Percentiles rank a stretch among this genome's conserved stretches.
Evolutionary conservation across 2,888 invertebrate genomes (phyloP).

Genomic region (Volucella inflata): DNA sequence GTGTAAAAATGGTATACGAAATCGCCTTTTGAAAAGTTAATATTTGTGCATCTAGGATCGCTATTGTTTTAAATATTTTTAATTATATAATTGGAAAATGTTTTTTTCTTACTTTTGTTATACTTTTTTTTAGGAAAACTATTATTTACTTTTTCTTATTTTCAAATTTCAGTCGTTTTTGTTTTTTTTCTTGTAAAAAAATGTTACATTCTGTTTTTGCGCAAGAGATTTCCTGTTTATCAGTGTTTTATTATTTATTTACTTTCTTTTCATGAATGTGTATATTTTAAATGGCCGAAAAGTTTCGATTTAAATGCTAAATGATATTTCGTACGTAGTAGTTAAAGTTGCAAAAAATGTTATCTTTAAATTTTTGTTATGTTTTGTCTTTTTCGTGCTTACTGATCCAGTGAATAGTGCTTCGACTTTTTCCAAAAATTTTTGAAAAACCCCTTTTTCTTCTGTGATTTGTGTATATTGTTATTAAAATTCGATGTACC

Average conservation of each 20-base stretch:
- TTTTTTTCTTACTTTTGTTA: not conserved
- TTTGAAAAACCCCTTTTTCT: slow-evolving; percentile 95
- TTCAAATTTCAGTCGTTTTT: slow-evolving; percentile 72
- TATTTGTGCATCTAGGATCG: slow-evolving; percentile 74
- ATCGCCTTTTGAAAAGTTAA: slow-evolving; percentile 59
- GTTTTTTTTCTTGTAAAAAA: slow-evolving; percentile 67
- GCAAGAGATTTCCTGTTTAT: slow-evolving; percentile 43
- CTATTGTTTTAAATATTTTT: slow-evolving; percentile 65
- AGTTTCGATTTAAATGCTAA: slow-evolving; percentile 62
- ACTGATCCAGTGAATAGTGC: slow-evolving; percentile 94
- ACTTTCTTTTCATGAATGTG: slow-evolving; percentile 26
- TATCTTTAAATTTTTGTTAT: slow-evolving; percentile 18
- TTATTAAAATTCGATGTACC: slow-evolving; percentile 79
- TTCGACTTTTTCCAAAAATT: slow-evolving; percentile 95
- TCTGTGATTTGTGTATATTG: slow-evolving; percentile 85
- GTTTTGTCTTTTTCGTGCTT: slow-evolving; percentile 79
- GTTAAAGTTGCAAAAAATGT: slow-evolving; percentile 62
- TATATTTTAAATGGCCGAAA: slow-evolving; percentile 45
- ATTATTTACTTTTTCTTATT: slow-evolving; percentile 51
- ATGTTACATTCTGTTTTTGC: slow-evolving; percentile 57
- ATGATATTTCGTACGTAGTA: slow-evolving; percentile 69
- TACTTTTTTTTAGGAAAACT: slow-evolving; percentile 54
- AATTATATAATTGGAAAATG: slow-evolving; percentile 44
- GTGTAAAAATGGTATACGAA: slow-evolving; percentile 68
- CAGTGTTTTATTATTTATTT: slow-evolving; percentile 9